Percentiles rank a stretch among this genome's conserved stretches.
phyloP scores from a whole-genome alignment of 2,888 invertebrate genomes.

The Asteroscopus sphinx region DNA sequence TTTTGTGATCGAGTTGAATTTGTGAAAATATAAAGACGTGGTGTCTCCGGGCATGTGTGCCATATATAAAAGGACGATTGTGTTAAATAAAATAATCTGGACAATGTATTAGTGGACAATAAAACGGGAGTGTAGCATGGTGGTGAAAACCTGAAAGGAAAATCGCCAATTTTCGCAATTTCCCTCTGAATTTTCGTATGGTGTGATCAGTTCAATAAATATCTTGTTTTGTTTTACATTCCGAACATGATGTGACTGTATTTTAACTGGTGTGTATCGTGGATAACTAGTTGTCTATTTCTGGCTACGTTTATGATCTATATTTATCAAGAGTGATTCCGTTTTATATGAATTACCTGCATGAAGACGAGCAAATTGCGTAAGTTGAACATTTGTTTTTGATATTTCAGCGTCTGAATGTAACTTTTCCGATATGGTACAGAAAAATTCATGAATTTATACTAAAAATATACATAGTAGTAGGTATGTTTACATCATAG shows the following conservation, averaged over 20 bases:
- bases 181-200: conserved; percentile 64
- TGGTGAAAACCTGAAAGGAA: conserved; percentile 64
- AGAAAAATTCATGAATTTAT: conserved; percentile 5
- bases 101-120: conserved; percentile 67
- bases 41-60: conserved; percentile 75
- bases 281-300: conserved; percentile 78
- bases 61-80: conserved; percentile 69
- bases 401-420: conserved; percentile 35
- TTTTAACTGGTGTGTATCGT: conserved; percentile 68
- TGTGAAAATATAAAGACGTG: conserved; percentile 76
- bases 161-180: conserved; percentile 71
- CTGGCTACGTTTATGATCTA: conserved; percentile 79
- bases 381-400: conserved; percentile 73
- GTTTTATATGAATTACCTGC: conserved; percentile 78
- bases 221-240: conserved; percentile 69
- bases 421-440: neutral
- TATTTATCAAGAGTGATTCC: conserved; percentile 73
- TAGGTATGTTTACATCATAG: conserved; percentile 48
- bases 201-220: conserved; percentile 48
- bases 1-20: conserved; percentile 84
- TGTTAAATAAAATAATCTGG: conserved; percentile 62
- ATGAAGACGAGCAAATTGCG: conserved; percentile 79
- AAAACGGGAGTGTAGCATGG: conserved; percentile 62
- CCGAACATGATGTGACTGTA: conserved; percentile 74
- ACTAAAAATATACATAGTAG: neutral